These are phyloP conservation scores for Neodiprion fabricii DNA, from an alignment of 1,140 invertebrate genomes.

Conservation along the genomic window DNA sequence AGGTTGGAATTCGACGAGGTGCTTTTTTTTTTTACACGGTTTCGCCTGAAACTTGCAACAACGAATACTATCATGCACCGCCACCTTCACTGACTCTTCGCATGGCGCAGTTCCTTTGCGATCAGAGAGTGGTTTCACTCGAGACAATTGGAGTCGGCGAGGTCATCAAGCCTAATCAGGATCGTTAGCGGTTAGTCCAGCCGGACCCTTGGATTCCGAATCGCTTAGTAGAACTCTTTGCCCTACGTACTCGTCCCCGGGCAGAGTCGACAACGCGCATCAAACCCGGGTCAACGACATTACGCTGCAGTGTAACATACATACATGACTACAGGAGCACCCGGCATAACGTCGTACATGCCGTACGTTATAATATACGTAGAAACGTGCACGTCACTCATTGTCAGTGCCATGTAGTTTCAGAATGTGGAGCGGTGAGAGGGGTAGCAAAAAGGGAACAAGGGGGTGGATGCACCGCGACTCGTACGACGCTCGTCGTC, in stretches of 20 bases:
- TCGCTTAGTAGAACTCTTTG: not conserved
- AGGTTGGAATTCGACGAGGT: too few relatives aligned
- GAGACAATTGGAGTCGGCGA: not conserved
- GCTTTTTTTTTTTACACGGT: too few relatives aligned
- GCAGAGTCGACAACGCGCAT: not conserved
- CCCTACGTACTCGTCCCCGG: not conserved
- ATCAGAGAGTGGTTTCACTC: not conserved
- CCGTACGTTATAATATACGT: not conserved
- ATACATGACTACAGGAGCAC: not conserved
- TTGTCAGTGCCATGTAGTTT: not conserved
- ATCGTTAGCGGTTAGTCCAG: constrained; percentile 1
- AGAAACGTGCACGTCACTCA: not conserved
- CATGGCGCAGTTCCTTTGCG: too few relatives aligned
- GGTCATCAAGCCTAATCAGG: not conserved
- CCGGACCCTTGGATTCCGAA: not conserved
- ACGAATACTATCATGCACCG: too few relatives aligned
- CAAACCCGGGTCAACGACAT: not conserved
- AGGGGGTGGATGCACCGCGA: not conserved
- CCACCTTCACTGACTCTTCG: too few relatives aligned
- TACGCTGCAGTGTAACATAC: not conserved
- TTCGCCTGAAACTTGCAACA: too few relatives aligned
- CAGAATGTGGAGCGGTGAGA: not conserved
- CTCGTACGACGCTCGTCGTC: not conserved
- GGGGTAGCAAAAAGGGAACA: not conserved
- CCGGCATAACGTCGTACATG: not conserved